phyloP scores from a whole-genome alignment of 2,113 vertebrate species.

The Hemibagrus wyckioides region DNA sequence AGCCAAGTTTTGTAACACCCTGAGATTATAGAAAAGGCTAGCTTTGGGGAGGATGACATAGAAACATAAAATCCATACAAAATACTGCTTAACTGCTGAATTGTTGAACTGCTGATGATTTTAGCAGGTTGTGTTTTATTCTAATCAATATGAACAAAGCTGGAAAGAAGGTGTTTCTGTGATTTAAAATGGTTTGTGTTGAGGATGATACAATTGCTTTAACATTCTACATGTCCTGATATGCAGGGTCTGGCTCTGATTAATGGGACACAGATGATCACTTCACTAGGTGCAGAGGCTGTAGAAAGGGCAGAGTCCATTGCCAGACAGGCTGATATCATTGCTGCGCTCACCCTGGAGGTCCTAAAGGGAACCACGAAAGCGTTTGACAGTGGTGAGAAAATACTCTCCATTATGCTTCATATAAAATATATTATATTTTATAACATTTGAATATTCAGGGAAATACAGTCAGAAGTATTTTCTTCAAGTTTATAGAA shows the following conservation, averaged over 20 bases:
- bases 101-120: not conserved
- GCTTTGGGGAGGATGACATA: not conserved
- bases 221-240: not conserved
- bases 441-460: not conserved
- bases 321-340: slow-evolving; percentile 90
- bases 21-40: not conserved
- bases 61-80: not conserved
- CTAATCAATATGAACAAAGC: not conserved
- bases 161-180: not conserved
- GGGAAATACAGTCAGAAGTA: too few species aligned
- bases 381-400: slow-evolving; percentile 94
- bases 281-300: slow-evolving; percentile 93
- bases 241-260: slow-evolving; percentile 92
- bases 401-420: not conserved
- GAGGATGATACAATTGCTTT: not conserved
- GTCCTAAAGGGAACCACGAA: slow-evolving; percentile 96
- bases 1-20: slow-evolving; percentile 2
- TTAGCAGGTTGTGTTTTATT: not conserved
- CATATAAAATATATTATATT: not conserved
- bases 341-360: slow-evolving; percentile 93
- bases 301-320: slow-evolving; percentile 90
- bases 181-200: not conserved
- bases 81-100: not conserved
- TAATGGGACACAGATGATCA: slow-evolving; percentile 99
- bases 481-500: not conserved